phyloP scores from a whole-genome alignment of 2,888 invertebrate species.

The Epinotia ramella region DNA sequence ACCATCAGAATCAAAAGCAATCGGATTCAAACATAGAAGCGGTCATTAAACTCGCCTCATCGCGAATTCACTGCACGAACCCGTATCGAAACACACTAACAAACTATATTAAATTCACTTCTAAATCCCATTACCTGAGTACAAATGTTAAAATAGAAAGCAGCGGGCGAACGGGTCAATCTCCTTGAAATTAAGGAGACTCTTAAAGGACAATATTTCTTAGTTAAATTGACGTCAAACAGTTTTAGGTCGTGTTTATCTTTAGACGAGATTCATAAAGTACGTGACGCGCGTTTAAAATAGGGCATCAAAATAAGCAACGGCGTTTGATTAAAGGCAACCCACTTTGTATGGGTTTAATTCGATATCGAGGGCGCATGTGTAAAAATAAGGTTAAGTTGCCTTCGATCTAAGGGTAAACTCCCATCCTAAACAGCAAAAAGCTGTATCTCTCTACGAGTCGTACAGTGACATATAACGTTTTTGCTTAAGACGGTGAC shows the following conservation, averaged over 20 bases:
- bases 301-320: conserved; percentile 39
- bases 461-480: conserved; percentile 3
- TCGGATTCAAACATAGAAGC: conserved; percentile 21
- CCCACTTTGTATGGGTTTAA: conserved; percentile 34
- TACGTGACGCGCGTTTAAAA: conserved; percentile 39
- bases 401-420: conserved; percentile 9
- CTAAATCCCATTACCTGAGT: conserved; percentile 19
- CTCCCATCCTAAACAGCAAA: background rate
- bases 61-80: conserved; percentile 35
- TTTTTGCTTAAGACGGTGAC: background rate
- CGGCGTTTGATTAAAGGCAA: conserved; percentile 33
- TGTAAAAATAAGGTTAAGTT: conserved; percentile 39
- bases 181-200: conserved; percentile 8
- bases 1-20: conserved; percentile 22
- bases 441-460: background rate
- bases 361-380: conserved; percentile 34
- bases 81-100: conserved; percentile 35
- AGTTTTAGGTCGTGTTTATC: conserved; percentile 40
- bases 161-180: conserved; percentile 27
- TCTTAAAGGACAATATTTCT: conserved; percentile 34
- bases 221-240: conserved; percentile 38
- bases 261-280: conserved; percentile 32
- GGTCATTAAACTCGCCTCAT: conserved; percentile 33
- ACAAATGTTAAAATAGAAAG: conserved; percentile 14
- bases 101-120: conserved; percentile 31